Percentiles rank a stretch among this genome's conserved stretches.
Conservation (phyloP, 2,888 invertebrate genomes). For the Melieria picta region DNA sequence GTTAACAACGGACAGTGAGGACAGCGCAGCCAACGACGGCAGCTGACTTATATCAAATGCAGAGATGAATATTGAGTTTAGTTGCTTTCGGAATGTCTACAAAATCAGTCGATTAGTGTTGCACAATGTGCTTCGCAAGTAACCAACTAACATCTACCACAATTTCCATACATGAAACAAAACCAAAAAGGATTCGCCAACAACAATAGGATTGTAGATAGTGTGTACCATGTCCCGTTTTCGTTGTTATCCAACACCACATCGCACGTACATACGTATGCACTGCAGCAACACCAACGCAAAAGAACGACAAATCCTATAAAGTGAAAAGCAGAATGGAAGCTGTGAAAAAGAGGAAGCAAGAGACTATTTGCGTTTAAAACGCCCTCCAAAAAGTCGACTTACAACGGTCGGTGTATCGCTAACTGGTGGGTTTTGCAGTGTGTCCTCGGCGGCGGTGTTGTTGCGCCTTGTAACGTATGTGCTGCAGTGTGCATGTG, state of each 20-base stretch:
- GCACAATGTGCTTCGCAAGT: conserved; percentile 18
- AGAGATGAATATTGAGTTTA: conserved; percentile 45
- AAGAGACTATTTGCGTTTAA: too few species aligned
- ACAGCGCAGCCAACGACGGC: conserved; percentile 5
- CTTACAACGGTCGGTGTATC: too few species aligned
- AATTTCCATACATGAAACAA: conserved; percentile 21
- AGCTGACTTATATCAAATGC: conserved; percentile 27
- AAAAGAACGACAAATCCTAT: too few species aligned
- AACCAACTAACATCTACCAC: conserved; percentile 28
- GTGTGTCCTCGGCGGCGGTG: too few species aligned
- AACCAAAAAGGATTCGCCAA: conserved; percentile 36
- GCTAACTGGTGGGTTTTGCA: too few species aligned
- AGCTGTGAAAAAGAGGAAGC: too few species aligned
- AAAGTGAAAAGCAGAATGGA: too few species aligned
- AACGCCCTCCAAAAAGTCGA: too few species aligned
- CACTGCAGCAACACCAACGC: too few species aligned
- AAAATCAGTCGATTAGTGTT: conserved; percentile 47
- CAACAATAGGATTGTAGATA: conserved; percentile 15
- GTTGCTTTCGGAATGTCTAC: conserved; percentile 58
- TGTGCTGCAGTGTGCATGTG: conserved; percentile 8
- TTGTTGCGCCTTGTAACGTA: background rate
- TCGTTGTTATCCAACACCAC: too few species aligned
- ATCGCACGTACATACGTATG: too few species aligned
- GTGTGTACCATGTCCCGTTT: too few species aligned
- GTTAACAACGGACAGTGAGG: background rate